phyloP scores from a whole-genome alignment of 2,113 vertebrate genomes.

The Dromiciops gliroides region DNA sequence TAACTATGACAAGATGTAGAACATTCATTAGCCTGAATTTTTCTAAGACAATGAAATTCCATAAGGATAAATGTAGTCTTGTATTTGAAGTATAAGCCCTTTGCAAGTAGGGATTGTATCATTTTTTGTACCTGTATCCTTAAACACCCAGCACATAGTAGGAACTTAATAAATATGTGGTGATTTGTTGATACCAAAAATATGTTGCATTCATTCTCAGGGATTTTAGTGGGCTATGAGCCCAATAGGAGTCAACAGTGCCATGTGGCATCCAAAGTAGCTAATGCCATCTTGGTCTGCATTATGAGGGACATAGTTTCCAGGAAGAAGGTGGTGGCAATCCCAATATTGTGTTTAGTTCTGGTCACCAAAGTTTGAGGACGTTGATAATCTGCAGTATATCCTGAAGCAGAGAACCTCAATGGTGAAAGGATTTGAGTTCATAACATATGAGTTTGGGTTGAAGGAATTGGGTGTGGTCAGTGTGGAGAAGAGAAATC shows the following conservation, averaged over 20 bases:
- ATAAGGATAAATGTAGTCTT: neutral
- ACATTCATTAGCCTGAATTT: neutral
- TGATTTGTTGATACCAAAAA: neutral
- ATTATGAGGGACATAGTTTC: neutral
- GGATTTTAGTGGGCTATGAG: neutral
- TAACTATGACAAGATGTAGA: neutral
- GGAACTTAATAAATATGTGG: neutral
- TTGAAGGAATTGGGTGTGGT: neutral
- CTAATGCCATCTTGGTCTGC: neutral
- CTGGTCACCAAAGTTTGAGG: neutral
- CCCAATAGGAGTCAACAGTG: neutral
- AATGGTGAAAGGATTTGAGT: neutral
- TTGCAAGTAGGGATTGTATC: neutral
- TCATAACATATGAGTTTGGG: neutral
- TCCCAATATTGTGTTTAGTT: neutral
- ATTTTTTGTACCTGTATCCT: neutral
- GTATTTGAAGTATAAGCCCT: neutral
- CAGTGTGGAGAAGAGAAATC: neutral
- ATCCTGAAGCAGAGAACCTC: neutral
- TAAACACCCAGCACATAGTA: no score
- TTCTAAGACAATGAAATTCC: neutral
- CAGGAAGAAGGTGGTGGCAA: neutral
- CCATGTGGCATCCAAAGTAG: neutral
- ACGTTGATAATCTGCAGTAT: neutral
- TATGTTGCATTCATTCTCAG: neutral